Base-by-base conservation (phyloP, 2,113 vertebrate genomes). In the Erinaceus europaeus region DNA sequence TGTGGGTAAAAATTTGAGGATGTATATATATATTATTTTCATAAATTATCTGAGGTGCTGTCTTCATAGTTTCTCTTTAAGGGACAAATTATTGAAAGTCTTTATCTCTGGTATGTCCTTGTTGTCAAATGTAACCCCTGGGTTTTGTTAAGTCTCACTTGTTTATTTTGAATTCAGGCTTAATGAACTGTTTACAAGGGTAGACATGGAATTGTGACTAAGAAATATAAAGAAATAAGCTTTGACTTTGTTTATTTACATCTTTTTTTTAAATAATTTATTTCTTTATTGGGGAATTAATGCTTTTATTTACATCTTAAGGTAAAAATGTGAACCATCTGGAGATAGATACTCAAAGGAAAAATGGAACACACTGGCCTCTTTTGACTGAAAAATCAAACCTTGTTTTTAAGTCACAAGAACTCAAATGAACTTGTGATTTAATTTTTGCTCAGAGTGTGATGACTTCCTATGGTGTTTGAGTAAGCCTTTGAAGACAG, bases 401-500 rank as follows among this genome's bases (percentile, higher is more conserved):
- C 90, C 74, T 91, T 94, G 69, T 90, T 91, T 29, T 91, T 94
- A 93, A 94, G 38, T 96, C 77, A 89, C 82, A 84, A 91, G 86
- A 93, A 90, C 36, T 75, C 74, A 90, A 44, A 91, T 90, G 91
- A 95, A 82, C 62, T 93, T 94, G 29, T 75, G 84, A 90, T 84
- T 93, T 91, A 94, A 93, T 52, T 84, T 92, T 90, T 94, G 20
- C 50, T 73, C 74, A 72, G 88, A 93, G 75, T 90, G 12, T 90
- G 87, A 73, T 87, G 87, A 64, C 84, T 94, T 93, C 82, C 64
- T 87, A 4, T 94, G 92, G 55, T 92, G 71, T 87, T 90, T 94
- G 95, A 94, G 90, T 94, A 92, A 94, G 88, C 92, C 62, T 89
- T 90, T 93, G 92, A 90, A 92, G 93, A 94, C 61, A 94, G 85